Evolutionary conservation across 2,113 vertebrate species (phyloP), one percentile per base, ranked within the genome.

Genomic region (Athene cunicularia): DNA sequence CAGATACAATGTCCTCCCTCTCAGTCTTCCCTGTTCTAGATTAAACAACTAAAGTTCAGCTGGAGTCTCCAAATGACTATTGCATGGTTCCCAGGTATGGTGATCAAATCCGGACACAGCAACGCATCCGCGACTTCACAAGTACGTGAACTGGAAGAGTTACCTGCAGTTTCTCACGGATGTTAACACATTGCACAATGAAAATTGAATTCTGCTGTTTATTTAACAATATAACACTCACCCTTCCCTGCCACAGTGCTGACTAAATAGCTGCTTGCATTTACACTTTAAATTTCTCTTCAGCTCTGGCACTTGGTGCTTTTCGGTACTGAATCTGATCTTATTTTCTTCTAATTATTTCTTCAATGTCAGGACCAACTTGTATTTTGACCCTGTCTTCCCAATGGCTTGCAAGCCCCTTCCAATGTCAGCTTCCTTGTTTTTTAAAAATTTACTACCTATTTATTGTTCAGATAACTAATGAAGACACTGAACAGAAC

Each of bases 1-100:
- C 33, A 63, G 28, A 18, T 35, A 49, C 0, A 16, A 15, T 11
- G 14, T 28, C 28, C 37, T 66, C 27, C 15, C 16, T 72, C 43
- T 73, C 37, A 59, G 23, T 60, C 22, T 22, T 39, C 35, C 16
- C 39, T n/a, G 37, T 30, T 63, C 59, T 16, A 30, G 43, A 26
- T 39, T 14, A 45, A 72, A n/a, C 37, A 58, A 11, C n/a, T 16
- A 19, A 87, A 64, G 37, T 17, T 49, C 35, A 35, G 2, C 64
- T 22, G 59, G 32, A 72, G 47, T 32, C 35, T 47, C 55, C 73
- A 50, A 35, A 39, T 0, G 0, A 43, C 52, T 67, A 2, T 9
- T 39, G 15, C 20, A 27, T 6, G 14, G 24, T 50, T 68, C n/a
- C 58, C 43, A 60, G 35, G 24, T 5, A 33, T 0, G 21, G 20